A percentile compares a stretch with the other conserved stretches of the same genome.
Conservation (phyloP, 2,888 invertebrate genomes). For the Habrosyne pyritoides region DNA sequence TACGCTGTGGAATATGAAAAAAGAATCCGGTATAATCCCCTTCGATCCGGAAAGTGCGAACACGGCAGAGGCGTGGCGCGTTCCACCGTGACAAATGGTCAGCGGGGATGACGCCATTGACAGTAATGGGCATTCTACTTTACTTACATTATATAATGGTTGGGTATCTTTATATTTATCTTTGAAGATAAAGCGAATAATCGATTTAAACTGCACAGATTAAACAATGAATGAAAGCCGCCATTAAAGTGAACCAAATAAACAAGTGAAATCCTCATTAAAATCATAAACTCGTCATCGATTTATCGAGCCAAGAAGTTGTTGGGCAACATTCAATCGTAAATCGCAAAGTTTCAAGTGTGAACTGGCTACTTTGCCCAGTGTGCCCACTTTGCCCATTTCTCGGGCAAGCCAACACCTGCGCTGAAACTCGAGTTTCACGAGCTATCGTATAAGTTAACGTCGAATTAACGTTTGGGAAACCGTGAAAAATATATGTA, state of each 20-base stretch:
- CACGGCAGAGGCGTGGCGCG: conserved; percentile 51
- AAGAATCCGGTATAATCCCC: conserved; percentile 35
- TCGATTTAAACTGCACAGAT: neutral
- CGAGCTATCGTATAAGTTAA: conserved; percentile 29
- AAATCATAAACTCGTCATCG: conserved; percentile 1
- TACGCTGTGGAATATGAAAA: conserved; percentile 19
- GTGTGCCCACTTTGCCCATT: conserved; percentile 11
- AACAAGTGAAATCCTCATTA: neutral
- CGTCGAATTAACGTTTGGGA: conserved; percentile 33
- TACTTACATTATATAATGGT: conserved; percentile 9
- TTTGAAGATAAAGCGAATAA: neutral
- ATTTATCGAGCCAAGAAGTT: neutral
- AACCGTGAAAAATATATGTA: conserved; percentile 37
- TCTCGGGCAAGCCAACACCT: conserved; percentile 13
- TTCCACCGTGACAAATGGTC: conserved; percentile 60
- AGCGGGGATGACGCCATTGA: conserved; percentile 58
- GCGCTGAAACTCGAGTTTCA: conserved; percentile 11
- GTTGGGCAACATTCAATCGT: conserved; percentile 10
- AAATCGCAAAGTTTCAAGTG: conserved; percentile 10
- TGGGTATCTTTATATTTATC: neutral
- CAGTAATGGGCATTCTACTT: conserved; percentile 47
- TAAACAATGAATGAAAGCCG: no score
- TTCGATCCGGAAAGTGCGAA: conserved; percentile 41
- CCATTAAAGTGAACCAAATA: neutral
- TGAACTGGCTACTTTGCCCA: conserved; percentile 11